Percentiles rank a stretch among this genome's conserved stretches.
phyloP scores from a whole-genome alignment of 2,797 vertebrate genomes.

The Halcyon leucocephala region DNA sequence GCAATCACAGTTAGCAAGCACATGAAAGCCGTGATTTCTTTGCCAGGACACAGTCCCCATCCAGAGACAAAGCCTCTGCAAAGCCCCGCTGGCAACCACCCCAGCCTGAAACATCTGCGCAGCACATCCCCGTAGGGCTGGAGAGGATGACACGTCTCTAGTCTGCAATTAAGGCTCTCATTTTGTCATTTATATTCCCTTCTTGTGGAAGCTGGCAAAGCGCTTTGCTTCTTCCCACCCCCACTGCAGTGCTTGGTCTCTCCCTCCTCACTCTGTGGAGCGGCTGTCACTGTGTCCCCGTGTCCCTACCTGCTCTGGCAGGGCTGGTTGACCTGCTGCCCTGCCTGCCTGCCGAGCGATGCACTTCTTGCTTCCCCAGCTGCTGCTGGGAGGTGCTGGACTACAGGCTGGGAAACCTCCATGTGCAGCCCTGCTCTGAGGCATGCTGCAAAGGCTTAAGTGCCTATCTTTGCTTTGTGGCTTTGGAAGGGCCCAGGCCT shows the following conservation, averaged over 20 bases:
- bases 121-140: not conserved
- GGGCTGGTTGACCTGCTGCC: not conserved
- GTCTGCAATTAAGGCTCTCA: conserved; percentile 53
- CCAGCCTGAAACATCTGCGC: conserved; percentile 36
- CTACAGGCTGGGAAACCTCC: not conserved
- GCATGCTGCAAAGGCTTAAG: not conserved
- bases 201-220: not conserved
- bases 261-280: not conserved
- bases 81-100: conserved; percentile 31
- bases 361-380: too few relatives aligned
- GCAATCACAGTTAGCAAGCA: not conserved
- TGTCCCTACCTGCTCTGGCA: not conserved
- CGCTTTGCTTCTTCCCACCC: not conserved
- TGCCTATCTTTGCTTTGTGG: not conserved
- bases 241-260: not conserved
- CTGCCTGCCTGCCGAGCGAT: not conserved
- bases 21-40: conserved; percentile 3
- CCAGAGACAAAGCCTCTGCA: conserved; percentile 33
- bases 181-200: conserved; percentile 25
- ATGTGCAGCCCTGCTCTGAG: not conserved
- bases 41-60: not conserved
- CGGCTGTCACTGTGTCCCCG: accelerated
- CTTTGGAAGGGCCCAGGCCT: not conserved
- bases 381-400: not conserved
- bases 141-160: conserved; percentile 2